Evolutionary conservation across 2,797 vertebrate genomes (phyloP), one percentile per base, ranked within the genome.

Genomic region (Fistularia tabacaria): DNA sequence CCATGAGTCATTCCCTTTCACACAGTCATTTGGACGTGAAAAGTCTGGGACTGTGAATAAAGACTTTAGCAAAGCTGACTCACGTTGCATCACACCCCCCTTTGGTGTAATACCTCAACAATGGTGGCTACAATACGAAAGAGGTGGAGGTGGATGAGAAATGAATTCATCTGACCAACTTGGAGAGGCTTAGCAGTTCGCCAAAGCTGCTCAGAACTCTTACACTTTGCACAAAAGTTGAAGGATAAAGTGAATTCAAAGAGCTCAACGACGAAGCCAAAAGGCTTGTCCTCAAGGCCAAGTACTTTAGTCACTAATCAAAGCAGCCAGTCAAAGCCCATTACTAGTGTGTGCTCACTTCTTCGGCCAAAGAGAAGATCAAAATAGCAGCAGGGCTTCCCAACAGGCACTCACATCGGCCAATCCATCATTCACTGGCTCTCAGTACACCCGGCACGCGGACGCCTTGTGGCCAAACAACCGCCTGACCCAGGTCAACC

Each of bases 401-500:
- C 81, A 86, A 85, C 81, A 83, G 82, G 79, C 85, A 74, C 78
- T 87, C 76, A 60, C 80, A 76, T 60, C 69, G 73, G 74, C 88
- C 86, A 85, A 85, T 90, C 86, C 87, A 88, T 90, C 86, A 89
- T 79, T 76, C 48, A 46, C 69, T 85, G 81, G 85, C 83, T 81
- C 81, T 80, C 71, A 49, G 66, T 79, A 58, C 74, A 46, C 68
- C 82, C 82, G 83, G 88, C 86, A 86, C 83, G 85, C 79, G 85
- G 87, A 88, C 86, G 86, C 87, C 86, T 88, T 86, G 86, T 80
- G 86, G 87, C 84, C 79, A 85, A 87, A 82, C 85, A 76, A 84
- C 73, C 71, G 87, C 87, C 83, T 87, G 85, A 87, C 83, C 84
- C 68, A 58, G 84, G 87, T 89, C 88, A 88, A 82, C 85, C 82